Conservation (phyloP, 2,797 vertebrate genomes). For the Potorous gilbertii region DNA sequence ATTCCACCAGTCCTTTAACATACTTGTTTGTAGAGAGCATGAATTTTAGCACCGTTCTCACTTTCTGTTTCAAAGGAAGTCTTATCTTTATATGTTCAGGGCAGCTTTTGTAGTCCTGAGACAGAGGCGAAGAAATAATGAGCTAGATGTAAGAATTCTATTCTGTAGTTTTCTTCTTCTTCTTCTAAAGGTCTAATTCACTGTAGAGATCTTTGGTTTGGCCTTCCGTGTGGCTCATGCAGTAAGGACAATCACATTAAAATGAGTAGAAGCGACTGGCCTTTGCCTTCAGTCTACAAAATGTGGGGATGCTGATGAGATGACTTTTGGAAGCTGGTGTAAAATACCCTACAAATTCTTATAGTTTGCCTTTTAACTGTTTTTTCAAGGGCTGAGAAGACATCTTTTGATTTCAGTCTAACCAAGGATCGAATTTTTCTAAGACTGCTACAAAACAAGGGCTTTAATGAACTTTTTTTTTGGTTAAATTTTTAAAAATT, state of each 20-base stretch:
- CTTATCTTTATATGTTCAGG: conserved; percentile 54
- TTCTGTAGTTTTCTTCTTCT: not conserved
- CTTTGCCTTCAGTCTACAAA: conserved; percentile 18
- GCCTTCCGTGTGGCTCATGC: conserved; percentile 19
- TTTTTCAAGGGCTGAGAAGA: conserved; percentile 20
- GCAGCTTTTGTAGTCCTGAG: conserved; percentile 38
- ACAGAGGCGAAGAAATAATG: conserved; percentile 58
- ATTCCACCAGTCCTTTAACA: conserved; percentile 80
- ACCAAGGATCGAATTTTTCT: not conserved
- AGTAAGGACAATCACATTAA: conserved; percentile 35
- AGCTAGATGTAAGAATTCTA: conserved; percentile 36
- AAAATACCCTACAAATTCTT: not conserved
- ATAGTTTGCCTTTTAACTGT: not conserved
- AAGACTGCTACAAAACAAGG: not conserved
- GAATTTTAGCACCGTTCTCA: conserved; percentile 57
- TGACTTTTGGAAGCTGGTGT: conserved; percentile 23
- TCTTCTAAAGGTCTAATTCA: not conserved
- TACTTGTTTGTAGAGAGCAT: conserved; percentile 61
- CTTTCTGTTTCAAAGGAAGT: conserved; percentile 59
- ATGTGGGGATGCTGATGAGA: conserved; percentile 28
- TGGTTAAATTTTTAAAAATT: not conserved
- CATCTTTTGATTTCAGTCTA: not conserved
- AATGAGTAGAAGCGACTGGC: conserved; percentile 23
- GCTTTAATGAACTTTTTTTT: not conserved
- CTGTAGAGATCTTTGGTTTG: not conserved